Conservation (phyloP, 2,797 vertebrate species). For the Pangasius krempfi region DNA sequence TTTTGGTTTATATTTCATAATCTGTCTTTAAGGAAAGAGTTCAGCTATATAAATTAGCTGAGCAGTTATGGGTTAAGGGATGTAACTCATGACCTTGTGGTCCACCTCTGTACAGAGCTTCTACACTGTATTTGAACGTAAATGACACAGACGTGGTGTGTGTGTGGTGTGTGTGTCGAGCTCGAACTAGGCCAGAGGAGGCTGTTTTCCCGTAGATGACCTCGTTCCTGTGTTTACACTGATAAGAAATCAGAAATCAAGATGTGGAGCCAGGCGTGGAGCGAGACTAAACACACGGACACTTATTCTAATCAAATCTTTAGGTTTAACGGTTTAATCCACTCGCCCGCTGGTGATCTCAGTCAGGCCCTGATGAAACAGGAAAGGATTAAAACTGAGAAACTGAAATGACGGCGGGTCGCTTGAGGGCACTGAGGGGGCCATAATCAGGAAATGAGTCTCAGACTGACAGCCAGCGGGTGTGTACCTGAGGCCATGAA, state of each 20-base stretch:
- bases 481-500: conserved; percentile 50
- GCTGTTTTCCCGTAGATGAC: conserved; percentile 31
- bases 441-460: conserved; percentile 45
- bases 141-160: not conserved
- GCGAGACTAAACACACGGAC: not conserved
- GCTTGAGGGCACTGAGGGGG: conserved; percentile 8
- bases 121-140: not conserved
- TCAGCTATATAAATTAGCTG: not conserved
- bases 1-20: not conserved
- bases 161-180: not conserved
- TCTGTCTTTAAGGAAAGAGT: not conserved
- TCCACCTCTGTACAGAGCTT: not conserved
- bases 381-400: not conserved
- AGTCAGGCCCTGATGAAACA: not conserved
- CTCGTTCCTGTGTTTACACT: conserved; percentile 48
- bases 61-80: not conserved
- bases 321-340: not conserved
- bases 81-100: not conserved
- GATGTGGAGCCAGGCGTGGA: not conserved
- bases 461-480: not conserved
- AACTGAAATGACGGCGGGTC: conserved; percentile 13
- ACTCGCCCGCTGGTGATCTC: not conserved
- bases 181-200: not conserved
- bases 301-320: not conserved
- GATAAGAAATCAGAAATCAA: conserved; percentile 43